Percentiles rank a stretch among this genome's conserved stretches.
Evolutionary conservation across 35 echinoderm and acorn worm species (phyloP).

Genomic region (Diadema setosum): DNA sequence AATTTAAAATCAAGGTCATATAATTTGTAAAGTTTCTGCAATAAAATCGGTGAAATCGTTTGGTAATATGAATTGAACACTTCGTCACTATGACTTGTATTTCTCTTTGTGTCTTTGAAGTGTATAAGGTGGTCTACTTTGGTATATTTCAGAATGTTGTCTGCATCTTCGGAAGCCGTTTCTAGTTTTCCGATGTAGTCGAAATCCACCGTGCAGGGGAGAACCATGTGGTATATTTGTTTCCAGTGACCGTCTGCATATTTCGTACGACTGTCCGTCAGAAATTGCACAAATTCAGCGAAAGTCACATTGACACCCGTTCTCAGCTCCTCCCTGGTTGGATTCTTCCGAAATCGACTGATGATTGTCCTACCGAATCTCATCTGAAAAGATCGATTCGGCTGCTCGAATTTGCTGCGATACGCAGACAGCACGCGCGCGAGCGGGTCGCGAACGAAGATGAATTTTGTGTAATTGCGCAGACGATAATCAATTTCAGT

Average conservation of each 20-base stretch:
- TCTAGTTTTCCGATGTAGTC: constrained; percentile 91
- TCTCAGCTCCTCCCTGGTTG: constrained; percentile 12
- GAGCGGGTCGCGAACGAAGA: constrained; percentile 87
- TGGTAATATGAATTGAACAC: constrained; percentile 60
- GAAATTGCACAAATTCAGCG: constrained; percentile 66
- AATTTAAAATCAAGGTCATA: constrained; percentile 81
- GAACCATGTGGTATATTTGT: constrained; percentile 79
- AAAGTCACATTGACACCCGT: constrained; percentile 66
- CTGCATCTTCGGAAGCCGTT: constrained; percentile 55
- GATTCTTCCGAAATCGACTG: constrained; percentile 58
- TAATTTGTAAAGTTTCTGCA: constrained; percentile 63
- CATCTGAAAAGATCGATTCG: constrained; percentile 41
- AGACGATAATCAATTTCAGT: constrained; percentile 66
- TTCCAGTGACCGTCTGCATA: constrained; percentile 78
- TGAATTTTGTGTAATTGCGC: constrained; percentile 80
- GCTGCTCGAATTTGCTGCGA: constrained; percentile 75
- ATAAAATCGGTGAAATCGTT: constrained; percentile 17
- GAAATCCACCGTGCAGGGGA: constrained; percentile 65
- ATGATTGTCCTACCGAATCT: constrained; percentile 40
- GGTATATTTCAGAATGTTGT: constrained; percentile 63
- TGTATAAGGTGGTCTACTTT: constrained; percentile 81
- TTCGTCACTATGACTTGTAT: constrained; percentile 52
- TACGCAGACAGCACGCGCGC: constrained; percentile 79
- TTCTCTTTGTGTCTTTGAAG: constrained; percentile 42
- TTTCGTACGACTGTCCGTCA: constrained; percentile 9